Percentiles rank a stretch among this genome's conserved stretches.
Conservation (phyloP, 1,140 invertebrate species). For the Ephestia elutella region DNA sequence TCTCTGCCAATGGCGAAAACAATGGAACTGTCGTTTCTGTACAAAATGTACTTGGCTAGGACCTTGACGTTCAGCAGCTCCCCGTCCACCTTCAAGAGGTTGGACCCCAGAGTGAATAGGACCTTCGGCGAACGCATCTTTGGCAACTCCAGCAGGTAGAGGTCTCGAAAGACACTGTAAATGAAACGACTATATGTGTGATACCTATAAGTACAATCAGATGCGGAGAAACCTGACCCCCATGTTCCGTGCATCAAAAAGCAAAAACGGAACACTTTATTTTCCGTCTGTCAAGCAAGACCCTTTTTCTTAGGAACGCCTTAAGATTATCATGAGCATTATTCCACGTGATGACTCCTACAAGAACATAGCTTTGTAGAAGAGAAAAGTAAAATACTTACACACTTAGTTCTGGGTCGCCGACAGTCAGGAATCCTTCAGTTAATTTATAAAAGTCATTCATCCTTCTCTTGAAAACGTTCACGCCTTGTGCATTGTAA, state of each 20-base stretch:
- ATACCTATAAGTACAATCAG: too few species aligned
- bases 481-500: conserved; percentile 40
- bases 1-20: conserved; percentile 14
- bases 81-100: conserved; percentile 31
- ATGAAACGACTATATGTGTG: not conserved
- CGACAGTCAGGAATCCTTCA: conserved; percentile 37
- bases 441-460: conserved; percentile 23
- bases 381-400: conserved; percentile 22
- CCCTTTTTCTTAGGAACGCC: too few species aligned
- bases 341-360: too few species aligned
- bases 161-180: conserved; percentile 32
- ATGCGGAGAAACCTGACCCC: too few species aligned
- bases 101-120: conserved; percentile 32
- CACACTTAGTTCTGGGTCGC: conserved; percentile 14
- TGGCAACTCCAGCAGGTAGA: conserved; percentile 33
- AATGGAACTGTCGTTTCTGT: conserved; percentile 36
- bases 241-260: too few species aligned
- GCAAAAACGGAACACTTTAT: too few species aligned
- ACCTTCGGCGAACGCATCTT: conserved; percentile 30
- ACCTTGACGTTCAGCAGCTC: conserved; percentile 41
- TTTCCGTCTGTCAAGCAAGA: too few species aligned
- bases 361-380: too few species aligned
- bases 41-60: conserved; percentile 29
- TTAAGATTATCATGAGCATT: too few species aligned
- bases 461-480: conserved; percentile 36